These are phyloP conservation scores for Euplexia lucipara DNA, from an alignment of 2,888 invertebrate species.

Conservation along the genomic window DNA sequence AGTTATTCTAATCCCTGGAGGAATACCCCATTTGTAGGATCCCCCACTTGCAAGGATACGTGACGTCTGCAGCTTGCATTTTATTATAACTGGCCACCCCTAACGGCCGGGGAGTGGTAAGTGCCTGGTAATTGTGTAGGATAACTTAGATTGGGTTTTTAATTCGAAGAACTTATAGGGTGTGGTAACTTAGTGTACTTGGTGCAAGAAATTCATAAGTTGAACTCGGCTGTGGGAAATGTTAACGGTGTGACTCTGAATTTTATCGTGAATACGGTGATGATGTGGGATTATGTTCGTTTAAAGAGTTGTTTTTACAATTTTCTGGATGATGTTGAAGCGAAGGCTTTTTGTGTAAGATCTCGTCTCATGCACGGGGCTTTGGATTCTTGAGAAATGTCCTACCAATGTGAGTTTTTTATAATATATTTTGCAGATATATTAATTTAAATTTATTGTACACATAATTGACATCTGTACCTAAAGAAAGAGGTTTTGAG, in stretches of 20 bases:
- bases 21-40: conserved; percentile 68
- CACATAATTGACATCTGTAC: too few species aligned
- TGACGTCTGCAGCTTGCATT: conserved; percentile 78
- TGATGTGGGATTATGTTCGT: neutral
- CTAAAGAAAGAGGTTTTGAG: too few species aligned
- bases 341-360: too few species aligned
- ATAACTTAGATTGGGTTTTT: conserved; percentile 90
- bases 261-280: neutral
- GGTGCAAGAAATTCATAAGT: conserved; percentile 27
- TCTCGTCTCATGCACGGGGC: too few species aligned
- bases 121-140: conserved; percentile 89
- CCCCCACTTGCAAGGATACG: conserved; percentile 71
- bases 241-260: neutral
- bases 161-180: conserved; percentile 74
- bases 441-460: too few species aligned
- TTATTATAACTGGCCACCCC: conserved; percentile 79
- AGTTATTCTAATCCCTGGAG: conserved; percentile 72
- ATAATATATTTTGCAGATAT: too few species aligned
- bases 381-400: too few species aligned
- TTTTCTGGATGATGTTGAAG: too few species aligned
- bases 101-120: conserved; percentile 83
- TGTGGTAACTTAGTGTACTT: conserved; percentile 26
- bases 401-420: too few species aligned
- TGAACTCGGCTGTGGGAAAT: conserved; percentile 12
- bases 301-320: neutral